phyloP scores from a whole-genome alignment of 2,113 vertebrate species.

The Gnathonemus echidnorhynchus region DNA sequence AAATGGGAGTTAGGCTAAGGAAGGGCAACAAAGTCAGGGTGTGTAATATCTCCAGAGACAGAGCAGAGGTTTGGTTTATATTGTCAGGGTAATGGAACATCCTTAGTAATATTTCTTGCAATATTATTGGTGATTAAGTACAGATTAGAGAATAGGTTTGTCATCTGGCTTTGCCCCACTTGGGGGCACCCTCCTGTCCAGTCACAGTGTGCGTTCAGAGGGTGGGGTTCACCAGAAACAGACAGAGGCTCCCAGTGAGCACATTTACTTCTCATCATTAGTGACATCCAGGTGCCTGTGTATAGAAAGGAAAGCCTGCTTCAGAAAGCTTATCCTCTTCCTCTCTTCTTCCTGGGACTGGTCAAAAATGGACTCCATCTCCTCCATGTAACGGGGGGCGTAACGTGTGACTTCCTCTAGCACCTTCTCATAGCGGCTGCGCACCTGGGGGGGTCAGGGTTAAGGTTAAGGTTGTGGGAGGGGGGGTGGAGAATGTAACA shows the following conservation, averaged over 20 bases:
- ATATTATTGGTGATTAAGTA: neutral
- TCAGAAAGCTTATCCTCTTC: slow-evolving; percentile 71
- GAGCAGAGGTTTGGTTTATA: neutral
- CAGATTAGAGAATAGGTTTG: neutral
- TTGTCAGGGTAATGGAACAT: neutral
- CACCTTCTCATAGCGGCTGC: slow-evolving; percentile 63
- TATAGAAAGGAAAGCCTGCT: slow-evolving; percentile 67
- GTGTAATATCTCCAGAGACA: neutral
- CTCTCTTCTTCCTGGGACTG: slow-evolving; percentile 72
- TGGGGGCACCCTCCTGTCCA: neutral
- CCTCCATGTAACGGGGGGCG: slow-evolving; percentile 76
- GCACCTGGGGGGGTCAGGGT: slow-evolving; percentile 42
- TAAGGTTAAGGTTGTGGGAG: neutral
- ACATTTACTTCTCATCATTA: slow-evolving; percentile 63
- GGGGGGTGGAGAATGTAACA: neutral
- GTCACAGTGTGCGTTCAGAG: neutral
- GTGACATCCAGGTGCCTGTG: slow-evolving; percentile 72
- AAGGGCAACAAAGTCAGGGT: neutral
- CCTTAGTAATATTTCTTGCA: neutral
- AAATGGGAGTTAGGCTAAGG: neutral
- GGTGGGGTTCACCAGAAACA: neutral
- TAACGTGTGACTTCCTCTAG: slow-evolving; percentile 67
- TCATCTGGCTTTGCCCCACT: neutral
- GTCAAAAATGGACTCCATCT: slow-evolving; percentile 78
- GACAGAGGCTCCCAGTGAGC: neutral